A percentile compares a stretch with the other conserved stretches of the same genome.
phyloP scores from a whole-genome alignment of 2,113 vertebrate species.

The Stegostoma tigrinum region DNA sequence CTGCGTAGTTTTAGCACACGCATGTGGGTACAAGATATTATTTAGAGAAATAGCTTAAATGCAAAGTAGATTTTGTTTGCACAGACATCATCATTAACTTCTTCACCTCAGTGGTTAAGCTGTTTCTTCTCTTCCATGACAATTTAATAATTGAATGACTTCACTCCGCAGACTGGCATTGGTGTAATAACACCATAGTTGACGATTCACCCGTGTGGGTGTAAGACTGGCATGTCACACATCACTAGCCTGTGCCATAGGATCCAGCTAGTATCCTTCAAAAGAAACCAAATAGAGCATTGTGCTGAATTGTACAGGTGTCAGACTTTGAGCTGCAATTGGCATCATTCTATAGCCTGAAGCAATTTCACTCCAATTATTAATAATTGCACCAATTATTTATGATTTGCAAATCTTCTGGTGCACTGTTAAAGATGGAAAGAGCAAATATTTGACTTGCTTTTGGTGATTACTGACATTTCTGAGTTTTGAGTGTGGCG shows the following conservation, averaged over 20 bases:
- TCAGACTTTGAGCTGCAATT: not conserved
- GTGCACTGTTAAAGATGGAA: not conserved
- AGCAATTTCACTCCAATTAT: conserved; percentile 12
- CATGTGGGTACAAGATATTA: not conserved
- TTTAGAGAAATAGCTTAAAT: not conserved
- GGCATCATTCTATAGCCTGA: not conserved
- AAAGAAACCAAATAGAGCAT: not conserved
- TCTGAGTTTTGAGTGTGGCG: not conserved
- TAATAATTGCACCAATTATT: not conserved
- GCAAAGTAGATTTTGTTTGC: not conserved
- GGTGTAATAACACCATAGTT: not conserved
- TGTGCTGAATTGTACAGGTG: not conserved
- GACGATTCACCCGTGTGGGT: not conserved
- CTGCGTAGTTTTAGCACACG: not conserved
- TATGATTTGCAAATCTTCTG: not conserved
- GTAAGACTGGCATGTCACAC: not conserved
- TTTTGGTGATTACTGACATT: not conserved
- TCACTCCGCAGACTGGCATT: not conserved
- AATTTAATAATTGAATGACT: not conserved
- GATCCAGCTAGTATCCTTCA: not conserved
- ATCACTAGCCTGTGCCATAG: not conserved
- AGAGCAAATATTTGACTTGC: not conserved
- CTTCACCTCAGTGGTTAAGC: not conserved
- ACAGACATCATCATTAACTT: not conserved
- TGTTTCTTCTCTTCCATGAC: not conserved